Evolutionary conservation across 1,140 invertebrate genomes (phyloP).

Genomic region (Drosophila baimaii): DNA sequence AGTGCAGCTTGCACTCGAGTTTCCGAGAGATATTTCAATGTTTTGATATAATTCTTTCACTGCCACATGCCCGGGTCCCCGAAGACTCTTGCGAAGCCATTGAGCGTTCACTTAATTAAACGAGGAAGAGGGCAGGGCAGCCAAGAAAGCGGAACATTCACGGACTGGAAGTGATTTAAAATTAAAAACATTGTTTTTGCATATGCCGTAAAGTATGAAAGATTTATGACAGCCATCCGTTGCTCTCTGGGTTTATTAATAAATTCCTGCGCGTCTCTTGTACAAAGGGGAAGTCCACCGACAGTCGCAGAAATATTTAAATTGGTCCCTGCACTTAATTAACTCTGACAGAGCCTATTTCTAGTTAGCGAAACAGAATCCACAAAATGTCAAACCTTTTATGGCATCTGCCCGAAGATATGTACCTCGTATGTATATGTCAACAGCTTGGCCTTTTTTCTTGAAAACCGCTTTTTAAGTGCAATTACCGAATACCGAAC

Average conservation of each 20-base stretch:
- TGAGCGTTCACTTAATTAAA: constrained; percentile 77
- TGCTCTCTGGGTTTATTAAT: constrained; percentile 69
- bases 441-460: constrained; percentile 14
- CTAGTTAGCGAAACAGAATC: constrained; percentile 18
- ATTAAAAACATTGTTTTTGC: constrained; percentile 74
- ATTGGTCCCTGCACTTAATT: constrained; percentile 65
- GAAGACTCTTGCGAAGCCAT: constrained; percentile 28
- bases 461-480: constrained; percentile 17
- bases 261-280: constrained; percentile 50
- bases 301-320: constrained; percentile 64
- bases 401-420: constrained; percentile 11
- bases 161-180: constrained; percentile 66
- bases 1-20: constrained; percentile 67
- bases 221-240: constrained; percentile 78
- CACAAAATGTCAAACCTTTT: constrained; percentile 40
- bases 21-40: constrained; percentile 50
- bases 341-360: constrained; percentile 53
- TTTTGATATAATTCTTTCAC: constrained; percentile 80
- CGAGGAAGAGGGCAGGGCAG: constrained; percentile 40
- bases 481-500: constrained; percentile 62
- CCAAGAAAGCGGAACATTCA: constrained; percentile 24
- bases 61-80: constrained; percentile 54
- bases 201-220: constrained; percentile 75
- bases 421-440: constrained; percentile 19
- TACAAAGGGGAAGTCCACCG: constrained; percentile 34